phyloP scores from a whole-genome alignment of 2,113 vertebrate genomes.

The Paralichthys olivaceus region DNA sequence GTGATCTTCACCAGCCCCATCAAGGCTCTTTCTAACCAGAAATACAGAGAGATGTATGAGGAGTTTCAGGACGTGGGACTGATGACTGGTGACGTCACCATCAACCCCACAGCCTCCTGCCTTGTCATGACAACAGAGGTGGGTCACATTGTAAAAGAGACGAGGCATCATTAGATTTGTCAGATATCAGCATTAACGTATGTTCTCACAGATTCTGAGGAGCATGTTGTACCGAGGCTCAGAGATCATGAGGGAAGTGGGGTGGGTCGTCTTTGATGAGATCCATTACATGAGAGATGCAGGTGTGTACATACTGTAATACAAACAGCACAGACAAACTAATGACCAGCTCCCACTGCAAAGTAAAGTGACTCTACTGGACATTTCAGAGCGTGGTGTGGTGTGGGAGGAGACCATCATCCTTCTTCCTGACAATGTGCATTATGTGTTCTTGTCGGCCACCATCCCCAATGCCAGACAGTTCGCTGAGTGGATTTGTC shows the following conservation, averaged over 20 bases:
- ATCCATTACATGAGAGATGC: constrained; percentile 99
- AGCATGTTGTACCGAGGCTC: constrained; percentile 99
- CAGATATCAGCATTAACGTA: background rate
- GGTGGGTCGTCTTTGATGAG: constrained; percentile 99
- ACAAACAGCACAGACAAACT: background rate
- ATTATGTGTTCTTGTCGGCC: constrained; percentile 97
- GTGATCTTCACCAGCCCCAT: constrained; percentile 99
- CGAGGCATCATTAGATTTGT: background rate
- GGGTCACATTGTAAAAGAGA: background rate
- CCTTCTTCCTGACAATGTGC: constrained; percentile 97
- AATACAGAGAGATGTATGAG: constrained; percentile 99
- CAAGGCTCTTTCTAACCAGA: constrained; percentile 98
- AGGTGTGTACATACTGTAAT: constrained; percentile 78
- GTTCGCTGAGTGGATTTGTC: constrained; percentile 99
- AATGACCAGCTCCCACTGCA: background rate
- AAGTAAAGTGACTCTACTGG: background rate
- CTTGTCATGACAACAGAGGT: constrained; percentile 99
- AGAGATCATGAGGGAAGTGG: constrained; percentile 98
- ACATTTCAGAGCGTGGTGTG: constrained; percentile 91
- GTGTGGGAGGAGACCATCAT: constrained; percentile 99
- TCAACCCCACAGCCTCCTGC: constrained; percentile 98
- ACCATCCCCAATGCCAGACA: constrained; percentile 98
- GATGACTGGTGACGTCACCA: constrained; percentile 99
- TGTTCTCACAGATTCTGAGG: constrained; percentile 89
- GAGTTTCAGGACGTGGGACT: constrained; percentile 98